Base-by-base conservation (phyloP, 2,888 invertebrate species). In the Amphipyra tragopoginis region DNA sequence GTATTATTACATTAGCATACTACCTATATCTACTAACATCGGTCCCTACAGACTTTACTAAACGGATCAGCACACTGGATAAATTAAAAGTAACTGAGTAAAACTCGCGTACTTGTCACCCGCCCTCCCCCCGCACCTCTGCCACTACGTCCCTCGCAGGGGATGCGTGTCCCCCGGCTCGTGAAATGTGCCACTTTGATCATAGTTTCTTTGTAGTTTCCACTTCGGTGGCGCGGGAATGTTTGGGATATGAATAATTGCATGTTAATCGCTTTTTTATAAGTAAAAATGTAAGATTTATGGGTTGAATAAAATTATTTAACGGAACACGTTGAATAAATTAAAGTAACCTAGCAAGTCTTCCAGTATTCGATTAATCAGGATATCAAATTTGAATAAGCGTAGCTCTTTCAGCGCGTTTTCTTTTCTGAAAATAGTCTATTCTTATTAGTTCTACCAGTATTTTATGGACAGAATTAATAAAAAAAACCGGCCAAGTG, bases 161-260 rank as follows among this genome's bases (percentile, higher is more conserved):
- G 48, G 44, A 44, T 59, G 69, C 72, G 61, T 68, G 65, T 68
- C 58, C 53, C 57, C 45, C 63, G 55, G 52, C 59, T 66, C 64
- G 72, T 77, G 76, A 75, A 72, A 79, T 77, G 79, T 67, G 79
- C 66, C 65, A 75, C 77, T 79, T 77, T 79, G 76, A 77, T 77
- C 77, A 72, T 67, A 77, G 79, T 79, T 75, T 72, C 79, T 77
- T 77, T 77, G 79, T 77, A 70, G 79, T 75, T 77, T 79, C 66
- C 70, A 55, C 53, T 47, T 58, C 50, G 56, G 47, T 48, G 53
- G 48, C 14, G 21, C 48, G 44, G 40, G 63, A 60, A 75, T 75
- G 63, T 75, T 65, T 64, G 53, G 36, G 48, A 14, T 34, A 60
- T 71, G 78, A 77, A 77, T 77, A 77, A 74, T 74, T 64, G 67